Base-by-base conservation (phyloP, 2,888 invertebrate genomes). In the Phlogophora meticulosa region DNA sequence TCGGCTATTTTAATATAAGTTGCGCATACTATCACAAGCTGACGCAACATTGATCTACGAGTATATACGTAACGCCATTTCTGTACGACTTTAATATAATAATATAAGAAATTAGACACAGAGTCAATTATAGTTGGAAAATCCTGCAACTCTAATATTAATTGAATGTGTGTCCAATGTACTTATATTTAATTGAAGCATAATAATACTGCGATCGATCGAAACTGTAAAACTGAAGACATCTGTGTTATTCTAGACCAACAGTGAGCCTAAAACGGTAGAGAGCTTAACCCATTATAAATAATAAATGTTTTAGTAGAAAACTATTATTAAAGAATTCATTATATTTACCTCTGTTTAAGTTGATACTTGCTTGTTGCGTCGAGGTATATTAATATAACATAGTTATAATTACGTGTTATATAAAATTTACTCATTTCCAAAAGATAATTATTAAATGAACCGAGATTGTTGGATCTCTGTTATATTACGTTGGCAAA, bases 311-410 rank as follows among this genome's bases (percentile, higher is more conserved):
- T 93, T 94, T 93, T 94, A 93, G 91, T 94, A 94, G 92, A 88
- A 90, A 86, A 76, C 82, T 93, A 93, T 92, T 90, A 91, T 90
- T 90, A 92, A 88, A 91, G 89, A 91, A 89, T 86, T 90, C 88
- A 87, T 88, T 91, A 90, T 94, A 94, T 94, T 94, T 94, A 94
- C 94, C 92, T 90, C 90, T 92, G 94, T 95, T 95, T 94, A 83
- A 93, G 92, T 94, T 94, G 85, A 90, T 83, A 89, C 89, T 91
- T 91, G 94, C 95, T 94, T 95, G 93, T 94, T 95, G 91, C 91
- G 87, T 91, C 90, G 81, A 90, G 89, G 87, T 87, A 74, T 80
- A 82, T 88, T 84, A 83, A 80, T 91, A 90, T 90, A 88, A 89
- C 89, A 92, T 93, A 93, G 90, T 91, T 92, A 89, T 91, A 90